Base-by-base conservation (phyloP, 1,140 invertebrate genomes). In the Mycetomoellerius zeteki region DNA sequence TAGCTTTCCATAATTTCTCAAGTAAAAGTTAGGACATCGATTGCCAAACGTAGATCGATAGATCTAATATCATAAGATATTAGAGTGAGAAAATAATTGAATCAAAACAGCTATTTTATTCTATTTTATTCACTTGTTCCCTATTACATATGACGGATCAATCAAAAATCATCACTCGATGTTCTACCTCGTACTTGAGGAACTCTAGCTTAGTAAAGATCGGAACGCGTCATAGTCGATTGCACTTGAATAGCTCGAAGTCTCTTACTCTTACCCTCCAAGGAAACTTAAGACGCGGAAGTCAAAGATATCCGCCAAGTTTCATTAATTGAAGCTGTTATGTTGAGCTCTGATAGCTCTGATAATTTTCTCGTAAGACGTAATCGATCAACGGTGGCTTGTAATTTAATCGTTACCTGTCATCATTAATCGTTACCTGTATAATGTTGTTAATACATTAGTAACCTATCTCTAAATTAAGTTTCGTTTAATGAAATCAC, bases 281-380 rank as follows among this genome's bases (percentile, higher is more conserved):
- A 58, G 56, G 30, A 73, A 54, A 37, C 19, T 43, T 19, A 58
- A 72, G 67, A 60, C 12, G 14, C 54, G 54, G 54, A 84, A 84
- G 69, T 75, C 43, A 47, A 72, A 60, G 80, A 33, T 82, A 69
- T 33, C 37, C 67, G 69, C 19, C 69, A 84, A 84, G 80, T 73
- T 75, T 62, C 80, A 73, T 50, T 24, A 73, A 84, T 84, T 84
- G 60, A 33, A n/a, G 24, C 54, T 72, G 54, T 43, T 43, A 30
- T 14, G 19, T 54, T 71, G 54, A 84, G 24, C 24, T 50, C 43
- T 33, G 69, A 27, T 58, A 54, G n/a, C 27, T 75, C 37, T 43
- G 37, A 12, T 75, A 84, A 84, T 58, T 62, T 54, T 12, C 33
- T 37, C 33, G 6, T 8, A 37, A 37, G 6, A 37, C 24, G 8